Conservation (phyloP, 2,888 invertebrate species). For the Sarcophaga subvicina region DNA sequence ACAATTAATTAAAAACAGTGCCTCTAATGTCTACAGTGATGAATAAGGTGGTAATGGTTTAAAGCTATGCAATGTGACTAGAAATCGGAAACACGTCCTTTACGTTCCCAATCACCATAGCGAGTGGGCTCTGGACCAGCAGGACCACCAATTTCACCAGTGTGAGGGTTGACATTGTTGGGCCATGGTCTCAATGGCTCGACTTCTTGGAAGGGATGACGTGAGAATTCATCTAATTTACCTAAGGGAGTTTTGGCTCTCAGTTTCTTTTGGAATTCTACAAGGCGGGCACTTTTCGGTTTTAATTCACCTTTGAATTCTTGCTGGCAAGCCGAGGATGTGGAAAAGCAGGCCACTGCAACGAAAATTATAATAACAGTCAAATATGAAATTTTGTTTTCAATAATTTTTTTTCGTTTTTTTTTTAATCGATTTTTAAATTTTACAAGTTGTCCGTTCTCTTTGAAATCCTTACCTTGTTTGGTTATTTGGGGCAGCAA, state of each 20-base stretch:
- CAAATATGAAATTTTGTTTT: constrained; percentile 12
- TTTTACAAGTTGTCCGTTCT: neutral
- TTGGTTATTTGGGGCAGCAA: constrained; percentile 74
- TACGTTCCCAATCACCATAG: constrained; percentile 99
- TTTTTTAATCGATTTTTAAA: constrained; percentile 10
- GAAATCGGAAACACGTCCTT: constrained; percentile 98
- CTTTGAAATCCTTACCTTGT: constrained; percentile 73
- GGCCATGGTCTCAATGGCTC: constrained; percentile 93
- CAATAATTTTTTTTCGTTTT: neutral
- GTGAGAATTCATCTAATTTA: constrained; percentile 89
- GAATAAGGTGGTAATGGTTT: constrained; percentile 3
- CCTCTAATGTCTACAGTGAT: constrained; percentile 58
- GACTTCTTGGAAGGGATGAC: constrained; percentile 90
- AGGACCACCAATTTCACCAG: constrained; percentile 98
- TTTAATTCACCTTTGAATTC: constrained; percentile 73
- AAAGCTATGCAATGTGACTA: constrained; percentile 80
- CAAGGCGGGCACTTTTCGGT: constrained; percentile 83
- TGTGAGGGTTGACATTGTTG: constrained; percentile 93
- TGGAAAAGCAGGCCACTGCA: constrained; percentile 74
- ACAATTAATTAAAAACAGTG: constrained; percentile 52
- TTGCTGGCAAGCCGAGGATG: constrained; percentile 65
- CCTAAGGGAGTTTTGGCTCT: constrained; percentile 87
- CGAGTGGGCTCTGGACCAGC: constrained; percentile 98
- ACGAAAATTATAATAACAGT: constrained; percentile 52
- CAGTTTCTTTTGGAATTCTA: constrained; percentile 89